Percentiles rank a stretch among this genome's conserved stretches.
Evolutionary conservation across 2,888 invertebrate genomes (phyloP).

Genomic region (Agelastica alni): DNA sequence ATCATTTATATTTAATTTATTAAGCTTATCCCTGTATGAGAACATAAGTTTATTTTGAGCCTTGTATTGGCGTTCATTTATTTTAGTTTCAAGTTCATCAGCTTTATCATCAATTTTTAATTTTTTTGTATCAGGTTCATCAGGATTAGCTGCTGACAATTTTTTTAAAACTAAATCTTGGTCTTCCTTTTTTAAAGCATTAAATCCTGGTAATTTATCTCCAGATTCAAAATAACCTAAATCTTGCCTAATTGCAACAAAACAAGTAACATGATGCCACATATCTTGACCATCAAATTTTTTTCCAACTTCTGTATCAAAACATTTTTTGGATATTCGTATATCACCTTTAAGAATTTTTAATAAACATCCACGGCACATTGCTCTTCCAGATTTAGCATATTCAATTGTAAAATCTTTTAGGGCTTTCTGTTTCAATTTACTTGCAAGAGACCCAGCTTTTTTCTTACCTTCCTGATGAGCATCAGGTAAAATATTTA

Average conservation of each 20-base stretch:
- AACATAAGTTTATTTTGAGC: constrained; percentile 76
- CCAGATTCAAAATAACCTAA: constrained; percentile 76
- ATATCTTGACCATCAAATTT: constrained; percentile 82
- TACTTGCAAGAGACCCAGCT: constrained; percentile 39
- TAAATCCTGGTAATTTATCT: constrained; percentile 75
- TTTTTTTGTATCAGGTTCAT: constrained; percentile 69
- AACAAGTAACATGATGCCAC: constrained; percentile 94
- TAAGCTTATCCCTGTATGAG: constrained; percentile 67
- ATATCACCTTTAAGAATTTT: constrained; percentile 78
- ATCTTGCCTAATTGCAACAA: constrained; percentile 73
- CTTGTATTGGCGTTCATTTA: constrained; percentile 63
- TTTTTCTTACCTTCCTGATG: constrained; percentile 59
- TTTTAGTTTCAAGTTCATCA: too few species aligned
- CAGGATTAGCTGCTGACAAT: constrained; percentile 40
- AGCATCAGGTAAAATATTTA: constrained; percentile 56
- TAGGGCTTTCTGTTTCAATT: constrained; percentile 53
- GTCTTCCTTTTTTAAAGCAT: constrained; percentile 70
- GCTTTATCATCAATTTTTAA: constrained; percentile 61
- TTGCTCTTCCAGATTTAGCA: constrained; percentile 80
- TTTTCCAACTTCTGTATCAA: constrained; percentile 76
- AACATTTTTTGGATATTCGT: constrained; percentile 83
- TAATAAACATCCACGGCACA: constrained; percentile 83
- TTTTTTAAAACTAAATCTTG: constrained; percentile 65
- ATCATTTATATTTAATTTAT: constrained; percentile 39
- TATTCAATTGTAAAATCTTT: constrained; percentile 81